A percentile compares a stretch with the other conserved stretches of the same genome.
These are phyloP conservation scores for Platysternon megacephalum DNA, from an alignment of 2,113 vertebrate species.

Conservation along the genomic window DNA sequence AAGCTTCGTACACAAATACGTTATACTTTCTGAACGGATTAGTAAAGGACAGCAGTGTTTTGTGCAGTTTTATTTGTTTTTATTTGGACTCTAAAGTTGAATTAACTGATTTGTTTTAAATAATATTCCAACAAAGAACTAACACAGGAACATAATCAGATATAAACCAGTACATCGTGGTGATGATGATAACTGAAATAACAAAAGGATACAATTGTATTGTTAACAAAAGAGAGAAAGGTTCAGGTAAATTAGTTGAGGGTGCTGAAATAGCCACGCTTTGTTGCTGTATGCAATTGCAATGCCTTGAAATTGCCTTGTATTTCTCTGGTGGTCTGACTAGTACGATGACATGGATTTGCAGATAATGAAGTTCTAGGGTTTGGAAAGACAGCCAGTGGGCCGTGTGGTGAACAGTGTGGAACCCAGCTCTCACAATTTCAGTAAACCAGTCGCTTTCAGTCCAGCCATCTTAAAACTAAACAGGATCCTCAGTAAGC, in stretches of 20 bases:
- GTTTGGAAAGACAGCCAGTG: neutral
- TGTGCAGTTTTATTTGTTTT: neutral
- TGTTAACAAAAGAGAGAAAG: neutral
- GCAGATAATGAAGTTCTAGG: neutral
- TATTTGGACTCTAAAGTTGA: slow-evolving; percentile 48
- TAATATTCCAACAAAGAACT: neutral
- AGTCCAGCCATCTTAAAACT: fast-evolving
- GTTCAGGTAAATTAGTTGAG: slow-evolving; percentile 2
- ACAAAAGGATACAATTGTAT: neutral
- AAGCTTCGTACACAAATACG: slow-evolving; percentile 52
- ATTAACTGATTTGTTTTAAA: slow-evolving; percentile 47
- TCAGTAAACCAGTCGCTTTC: neutral
- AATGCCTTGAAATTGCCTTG: fast-evolving
- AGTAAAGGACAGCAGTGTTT: slow-evolving; percentile 51
- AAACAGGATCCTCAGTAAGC: neutral
- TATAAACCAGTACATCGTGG: neutral
- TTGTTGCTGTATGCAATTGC: fast-evolving
- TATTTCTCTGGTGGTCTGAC: neutral
- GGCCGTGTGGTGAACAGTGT: neutral
- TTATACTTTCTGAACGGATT: slow-evolving; percentile 64
- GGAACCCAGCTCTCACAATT: neutral
- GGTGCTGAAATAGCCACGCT: neutral
- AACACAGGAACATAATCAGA: neutral
- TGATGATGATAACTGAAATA: neutral
- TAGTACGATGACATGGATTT: fast-evolving